These are phyloP conservation scores for Zelostemma sp. DNA, from an alignment of 1,140 invertebrate genomes.

Conservation along the genomic window DNA sequence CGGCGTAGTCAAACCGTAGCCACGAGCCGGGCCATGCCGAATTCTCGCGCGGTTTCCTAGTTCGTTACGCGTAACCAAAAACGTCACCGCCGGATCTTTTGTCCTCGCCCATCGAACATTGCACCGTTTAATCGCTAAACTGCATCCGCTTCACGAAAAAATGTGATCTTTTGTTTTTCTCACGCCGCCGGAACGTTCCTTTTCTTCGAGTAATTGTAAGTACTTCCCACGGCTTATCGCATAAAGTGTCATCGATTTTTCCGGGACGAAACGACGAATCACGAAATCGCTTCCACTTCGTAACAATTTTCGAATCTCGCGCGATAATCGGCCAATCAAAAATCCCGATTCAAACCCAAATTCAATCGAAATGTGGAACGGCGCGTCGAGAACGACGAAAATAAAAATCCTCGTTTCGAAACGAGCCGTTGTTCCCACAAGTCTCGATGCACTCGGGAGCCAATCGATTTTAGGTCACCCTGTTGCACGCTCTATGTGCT, in stretches of 20 bases:
- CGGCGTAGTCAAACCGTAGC: neutral
- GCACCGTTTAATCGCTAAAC: neutral
- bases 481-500: conserved; percentile 18
- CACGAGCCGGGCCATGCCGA: conserved; percentile 14
- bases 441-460: neutral
- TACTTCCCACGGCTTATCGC: no score
- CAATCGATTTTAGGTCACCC: conserved; percentile 10
- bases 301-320: no score
- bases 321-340: no score
- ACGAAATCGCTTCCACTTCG: no score
- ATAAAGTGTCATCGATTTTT: no score
- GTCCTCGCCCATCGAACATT: neutral
- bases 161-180: neutral
- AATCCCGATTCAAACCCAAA: no score
- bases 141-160: neutral
- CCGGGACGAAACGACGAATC: no score
- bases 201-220: no score
- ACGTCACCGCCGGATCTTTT: neutral
- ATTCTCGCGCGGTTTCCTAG: conserved; percentile 11
- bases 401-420: no score
- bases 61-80: neutral
- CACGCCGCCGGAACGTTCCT: neutral
- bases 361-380: no score
- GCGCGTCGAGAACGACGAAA: no score
- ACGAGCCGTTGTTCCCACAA: neutral